These are phyloP conservation scores for Dufourea novaeangliae DNA, from an alignment of 1,140 invertebrate species.

Conservation along the genomic window DNA sequence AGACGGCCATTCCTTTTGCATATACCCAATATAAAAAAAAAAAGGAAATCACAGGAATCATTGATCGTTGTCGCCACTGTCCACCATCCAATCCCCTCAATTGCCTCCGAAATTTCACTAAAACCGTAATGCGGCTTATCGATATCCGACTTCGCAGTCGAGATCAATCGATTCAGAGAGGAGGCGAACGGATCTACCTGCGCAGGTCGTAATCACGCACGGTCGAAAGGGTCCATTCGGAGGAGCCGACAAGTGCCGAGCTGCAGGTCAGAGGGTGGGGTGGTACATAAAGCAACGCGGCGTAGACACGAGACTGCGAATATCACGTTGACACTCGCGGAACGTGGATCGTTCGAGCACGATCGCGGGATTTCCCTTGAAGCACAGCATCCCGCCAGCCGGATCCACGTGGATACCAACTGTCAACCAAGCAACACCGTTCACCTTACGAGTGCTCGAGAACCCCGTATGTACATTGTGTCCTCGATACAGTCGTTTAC, in stretches of 20 bases:
- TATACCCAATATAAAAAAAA: too few relatives aligned
- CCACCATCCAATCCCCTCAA: background rate
- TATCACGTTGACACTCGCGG: constrained; percentile 21
- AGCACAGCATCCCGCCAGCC: constrained; percentile 1
- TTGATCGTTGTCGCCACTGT: constrained; percentile 1
- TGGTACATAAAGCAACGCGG: constrained; percentile 50
- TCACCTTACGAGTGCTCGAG: background rate
- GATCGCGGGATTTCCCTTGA: background rate
- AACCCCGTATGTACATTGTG: constrained; percentile 25
- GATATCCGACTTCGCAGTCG: constrained; percentile 23
- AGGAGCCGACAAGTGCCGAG: constrained; percentile 6
- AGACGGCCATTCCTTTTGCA: too few relatives aligned
- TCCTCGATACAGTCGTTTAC: background rate
- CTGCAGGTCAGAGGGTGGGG: constrained; percentile 35
- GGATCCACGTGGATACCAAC: constrained; percentile 52
- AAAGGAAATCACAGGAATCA: too few relatives aligned
- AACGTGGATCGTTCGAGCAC: constrained; percentile 16
- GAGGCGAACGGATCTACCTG: constrained; percentile 42
- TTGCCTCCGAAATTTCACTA: background rate
- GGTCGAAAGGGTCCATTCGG: constrained; percentile 20
- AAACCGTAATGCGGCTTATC: background rate
- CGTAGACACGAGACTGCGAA: constrained; percentile 22
- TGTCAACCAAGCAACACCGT: constrained; percentile 13
- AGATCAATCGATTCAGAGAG: constrained; percentile 29
- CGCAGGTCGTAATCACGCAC: constrained; percentile 44